Base-by-base conservation (phyloP, 1,140 invertebrate genomes). In the Trachymyrmex cornetzi region DNA sequence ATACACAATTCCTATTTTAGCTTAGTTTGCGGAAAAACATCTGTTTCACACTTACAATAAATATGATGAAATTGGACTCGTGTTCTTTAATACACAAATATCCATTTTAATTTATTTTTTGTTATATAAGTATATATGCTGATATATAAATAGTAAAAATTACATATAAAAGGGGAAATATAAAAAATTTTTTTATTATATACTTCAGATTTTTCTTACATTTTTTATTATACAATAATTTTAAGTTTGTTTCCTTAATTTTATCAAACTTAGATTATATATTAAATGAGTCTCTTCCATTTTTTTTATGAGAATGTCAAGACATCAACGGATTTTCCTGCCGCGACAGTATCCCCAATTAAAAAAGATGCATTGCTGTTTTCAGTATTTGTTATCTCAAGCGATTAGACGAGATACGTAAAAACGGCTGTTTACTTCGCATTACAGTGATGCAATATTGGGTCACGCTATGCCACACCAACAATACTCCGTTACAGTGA, bases 401-500 rank as follows among this genome's bases (percentile, higher is more conserved):
- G 5, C 72, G 88, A 88, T 86, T 84, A 50, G 38, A 71, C 24
- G n/a, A 55, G 16, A 90, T 59, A 22, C 34, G n/a, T 77, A 87
- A 74, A 91, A 79, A 87, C 55, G 72, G 80, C 3, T 89, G 88
- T 90, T 89, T 91, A 88, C 85, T 77, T 48, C 24, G 61, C 77
- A 12, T 57, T 34, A 80, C 71, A 74, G 48, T 90, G 77, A 85
- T 64, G 89, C 87, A 89, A 89, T 77, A 85, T 6, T 63, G 59
- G 80, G 66, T 89, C 86, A 88, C 57, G 72, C 64, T 59, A 77
- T 74, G 55, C 48, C 22, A 34, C 30, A 16, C n/a, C 24, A 50
- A 81, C 79, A 81, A 81, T 81, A 71, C 50, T 71, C 34, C 16
- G 30, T 48, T 69, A 71, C 50, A 57, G 34, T 16, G 50, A 71